Conservation (phyloP, 1,140 invertebrate species). For the Drosophila mayri region DNA sequence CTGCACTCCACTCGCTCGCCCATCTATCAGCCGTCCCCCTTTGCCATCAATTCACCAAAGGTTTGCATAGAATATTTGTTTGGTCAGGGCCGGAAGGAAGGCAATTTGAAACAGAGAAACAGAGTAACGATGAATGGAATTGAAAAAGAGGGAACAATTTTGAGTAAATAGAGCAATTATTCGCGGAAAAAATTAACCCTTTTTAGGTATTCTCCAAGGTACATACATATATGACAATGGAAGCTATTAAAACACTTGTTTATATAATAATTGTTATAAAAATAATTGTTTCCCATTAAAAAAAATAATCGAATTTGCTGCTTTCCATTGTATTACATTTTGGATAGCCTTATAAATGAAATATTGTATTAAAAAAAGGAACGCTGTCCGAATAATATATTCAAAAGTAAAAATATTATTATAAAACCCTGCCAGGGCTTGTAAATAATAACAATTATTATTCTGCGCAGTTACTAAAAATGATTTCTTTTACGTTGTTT, state of each 20-base stretch:
- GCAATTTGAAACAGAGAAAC: slow-evolving; percentile 41
- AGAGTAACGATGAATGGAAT: slow-evolving; percentile 9
- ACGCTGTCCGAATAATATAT: neutral
- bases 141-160: neutral
- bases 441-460: neutral
- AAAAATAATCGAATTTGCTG: neutral
- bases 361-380: too few species aligned
- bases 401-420: neutral
- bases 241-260: neutral
- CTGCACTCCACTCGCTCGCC: neutral
- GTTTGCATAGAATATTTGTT: slow-evolving; percentile 49
- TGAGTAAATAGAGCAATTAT: slow-evolving; percentile 2
- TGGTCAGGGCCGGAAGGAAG: slow-evolving; percentile 41
- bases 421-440: neutral
- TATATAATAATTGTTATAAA: neutral
- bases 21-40: neutral
- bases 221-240: neutral
- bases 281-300: neutral
- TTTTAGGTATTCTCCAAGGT: neutral
- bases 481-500: neutral
- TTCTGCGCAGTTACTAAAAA: neutral
- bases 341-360: neutral
- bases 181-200: slow-evolving; percentile 4
- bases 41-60: slow-evolving; percentile 32
- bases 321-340: neutral